These are phyloP conservation scores for Aethina tumida DNA, from an alignment of 1,140 invertebrate species.

Conservation along the genomic window DNA sequence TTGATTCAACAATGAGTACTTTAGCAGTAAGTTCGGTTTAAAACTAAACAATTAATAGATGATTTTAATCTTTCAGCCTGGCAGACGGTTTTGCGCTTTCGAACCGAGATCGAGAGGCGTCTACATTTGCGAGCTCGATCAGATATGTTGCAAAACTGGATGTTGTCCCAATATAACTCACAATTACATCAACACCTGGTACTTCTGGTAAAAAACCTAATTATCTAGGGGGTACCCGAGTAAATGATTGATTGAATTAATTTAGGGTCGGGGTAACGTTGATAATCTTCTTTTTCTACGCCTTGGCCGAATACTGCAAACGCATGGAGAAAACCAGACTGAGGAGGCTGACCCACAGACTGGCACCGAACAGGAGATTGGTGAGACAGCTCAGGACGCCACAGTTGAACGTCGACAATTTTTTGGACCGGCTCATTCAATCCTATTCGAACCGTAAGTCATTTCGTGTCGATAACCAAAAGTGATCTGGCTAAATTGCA, in stretches of 20 bases:
- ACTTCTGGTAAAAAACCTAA: slow-evolving; percentile 10
- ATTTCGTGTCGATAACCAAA: neutral
- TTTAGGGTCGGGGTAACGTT: slow-evolving; percentile 2
- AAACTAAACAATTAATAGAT: too few relatives aligned
- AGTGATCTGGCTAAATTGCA: neutral
- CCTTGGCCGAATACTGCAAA: slow-evolving; percentile 9
- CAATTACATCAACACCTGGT: slow-evolving; percentile 9
- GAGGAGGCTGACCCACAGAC: neutral
- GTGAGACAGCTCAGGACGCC: neutral
- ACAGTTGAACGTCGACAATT: slow-evolving; percentile 1
- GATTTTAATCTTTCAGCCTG: too few relatives aligned
- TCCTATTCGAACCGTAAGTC: slow-evolving; percentile 3
- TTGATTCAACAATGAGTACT: too few relatives aligned
- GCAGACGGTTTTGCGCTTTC: too few relatives aligned
- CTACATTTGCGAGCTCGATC: slow-evolving; percentile 9
- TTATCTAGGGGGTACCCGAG: neutral
- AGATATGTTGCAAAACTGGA: slow-evolving; percentile 11
- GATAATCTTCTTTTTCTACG: slow-evolving; percentile 8
- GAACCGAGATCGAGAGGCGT: too few relatives aligned
- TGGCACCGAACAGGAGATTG: neutral
- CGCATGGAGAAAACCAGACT: slow-evolving; percentile 2
- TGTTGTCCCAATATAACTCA: slow-evolving; percentile 6
- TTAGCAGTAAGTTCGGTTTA: too few relatives aligned
- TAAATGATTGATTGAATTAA: neutral
- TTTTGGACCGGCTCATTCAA: neutral